Conservation (phyloP, 2,888 invertebrate genomes). For the Drosophila quinaria region DNA sequence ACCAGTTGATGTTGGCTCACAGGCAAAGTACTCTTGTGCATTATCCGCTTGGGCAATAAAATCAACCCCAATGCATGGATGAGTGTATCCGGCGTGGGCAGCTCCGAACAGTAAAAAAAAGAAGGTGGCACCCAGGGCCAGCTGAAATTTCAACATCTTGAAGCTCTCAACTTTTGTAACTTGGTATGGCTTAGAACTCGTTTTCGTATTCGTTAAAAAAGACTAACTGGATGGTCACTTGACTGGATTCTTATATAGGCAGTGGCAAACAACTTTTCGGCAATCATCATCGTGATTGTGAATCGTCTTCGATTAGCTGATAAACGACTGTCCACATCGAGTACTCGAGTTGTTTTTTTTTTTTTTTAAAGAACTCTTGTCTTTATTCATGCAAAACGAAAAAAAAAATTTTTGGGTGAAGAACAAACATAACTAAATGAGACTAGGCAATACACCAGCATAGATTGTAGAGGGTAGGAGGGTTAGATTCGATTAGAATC, state of each 20-base stretch:
- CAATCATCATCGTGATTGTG: conserved; percentile 39
- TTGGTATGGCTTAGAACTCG: conserved; percentile 40
- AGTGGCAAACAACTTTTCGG: conserved; percentile 25
- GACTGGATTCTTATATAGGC: conserved; percentile 70
- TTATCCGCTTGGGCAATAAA: conserved; percentile 61
- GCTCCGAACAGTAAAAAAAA: conserved; percentile 29
- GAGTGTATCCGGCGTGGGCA: conserved; percentile 22
- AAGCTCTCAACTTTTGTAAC: conserved; percentile 4
- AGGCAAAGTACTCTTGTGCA: conserved; percentile 59
- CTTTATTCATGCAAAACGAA: conserved; percentile 63
- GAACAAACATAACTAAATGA: conserved; percentile 36
- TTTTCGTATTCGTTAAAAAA: conserved; percentile 43
- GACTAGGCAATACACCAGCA: conserved; percentile 68
- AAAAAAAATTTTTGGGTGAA: conserved; percentile 25
- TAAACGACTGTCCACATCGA: conserved; percentile 36
- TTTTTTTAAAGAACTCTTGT: conserved; percentile 49
- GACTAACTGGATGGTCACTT: conserved; percentile 67
- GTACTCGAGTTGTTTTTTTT: background rate
- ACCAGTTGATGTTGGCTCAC: conserved; percentile 52
- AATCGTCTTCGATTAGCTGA: conserved; percentile 56
- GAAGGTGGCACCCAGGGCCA: conserved; percentile 32
- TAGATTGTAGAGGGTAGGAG: conserved; percentile 24
- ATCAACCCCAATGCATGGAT: conserved; percentile 54
- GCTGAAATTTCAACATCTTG: conserved; percentile 34
- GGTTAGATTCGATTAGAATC: conserved; percentile 19